These are phyloP conservation scores for Excalfactoria chinensis DNA, from an alignment of 2,113 vertebrate genomes.

Conservation along the genomic window DNA sequence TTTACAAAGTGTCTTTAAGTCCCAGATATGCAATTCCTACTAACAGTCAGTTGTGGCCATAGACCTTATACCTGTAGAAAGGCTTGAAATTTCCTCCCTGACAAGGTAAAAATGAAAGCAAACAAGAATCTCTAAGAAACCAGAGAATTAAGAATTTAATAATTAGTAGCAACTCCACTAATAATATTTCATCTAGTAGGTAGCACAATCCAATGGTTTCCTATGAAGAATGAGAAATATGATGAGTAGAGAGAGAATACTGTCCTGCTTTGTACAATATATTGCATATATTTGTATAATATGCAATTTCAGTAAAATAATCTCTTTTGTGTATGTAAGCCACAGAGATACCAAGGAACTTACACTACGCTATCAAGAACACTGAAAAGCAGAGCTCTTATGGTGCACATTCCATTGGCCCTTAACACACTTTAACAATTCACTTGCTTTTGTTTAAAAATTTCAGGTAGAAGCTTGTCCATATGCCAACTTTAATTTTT, in stretches of 20 bases:
- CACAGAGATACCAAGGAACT: not conserved
- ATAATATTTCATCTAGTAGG: not conserved
- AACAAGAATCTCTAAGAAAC: not conserved
- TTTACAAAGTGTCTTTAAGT: not conserved
- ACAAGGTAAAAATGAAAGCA: not conserved
- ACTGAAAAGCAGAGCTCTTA: not conserved
- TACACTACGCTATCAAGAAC: not conserved
- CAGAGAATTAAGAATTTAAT: not conserved
- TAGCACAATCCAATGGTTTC: not conserved
- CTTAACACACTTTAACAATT: not conserved
- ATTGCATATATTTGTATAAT: too few species aligned
- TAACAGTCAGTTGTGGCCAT: not conserved
- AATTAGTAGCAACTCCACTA: not conserved
- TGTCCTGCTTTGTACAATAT: not conserved
- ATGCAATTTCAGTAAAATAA: not conserved
- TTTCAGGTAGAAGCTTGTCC: not conserved
- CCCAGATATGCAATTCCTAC: not conserved
- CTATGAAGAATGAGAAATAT: not conserved
- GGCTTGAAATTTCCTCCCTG: not conserved
- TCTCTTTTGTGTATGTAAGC: not conserved
- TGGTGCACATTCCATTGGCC: not conserved
- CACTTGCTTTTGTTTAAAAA: not conserved
- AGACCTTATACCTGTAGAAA: not conserved
- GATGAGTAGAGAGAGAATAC: not conserved
- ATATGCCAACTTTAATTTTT: not conserved